Evolutionary conservation across 2,888 invertebrate genomes (phyloP).

Genomic region (Synanthedon myopaeformis): DNA sequence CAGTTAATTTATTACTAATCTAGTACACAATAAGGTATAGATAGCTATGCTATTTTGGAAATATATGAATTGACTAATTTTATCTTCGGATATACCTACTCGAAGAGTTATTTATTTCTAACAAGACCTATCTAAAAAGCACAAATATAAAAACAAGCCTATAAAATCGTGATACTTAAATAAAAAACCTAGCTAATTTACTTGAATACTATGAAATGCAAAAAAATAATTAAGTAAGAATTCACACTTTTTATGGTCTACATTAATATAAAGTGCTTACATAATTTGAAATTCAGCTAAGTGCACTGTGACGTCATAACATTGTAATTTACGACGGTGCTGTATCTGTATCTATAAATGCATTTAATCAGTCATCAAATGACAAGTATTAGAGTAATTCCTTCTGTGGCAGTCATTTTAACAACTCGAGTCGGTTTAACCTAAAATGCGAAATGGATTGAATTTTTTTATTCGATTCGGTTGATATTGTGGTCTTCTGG

Average conservation of each 20-base stretch:
- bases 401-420: slow-evolving; percentile 31
- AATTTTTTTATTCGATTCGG: slow-evolving; percentile 50
- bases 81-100: neutral
- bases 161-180: neutral
- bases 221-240: neutral
- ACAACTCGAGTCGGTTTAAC: slow-evolving; percentile 23
- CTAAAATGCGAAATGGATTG: slow-evolving; percentile 62
- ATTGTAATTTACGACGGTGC: slow-evolving; percentile 12
- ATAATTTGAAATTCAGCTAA: slow-evolving; percentile 25
- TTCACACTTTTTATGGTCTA: neutral
- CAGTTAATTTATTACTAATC: neutral
- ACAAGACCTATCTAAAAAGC: neutral
- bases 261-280: neutral
- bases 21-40: slow-evolving; percentile 8
- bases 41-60: slow-evolving; percentile 17
- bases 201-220: neutral
- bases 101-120: neutral
- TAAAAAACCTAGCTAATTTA: neutral
- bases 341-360: slow-evolving; percentile 13
- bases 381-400: slow-evolving; percentile 29
- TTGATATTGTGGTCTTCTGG: slow-evolving; percentile 44
- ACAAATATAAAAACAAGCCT: neutral
- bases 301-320: slow-evolving; percentile 58
- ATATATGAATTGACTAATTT: neutral
- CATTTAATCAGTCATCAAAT: slow-evolving; percentile 25